Evolutionary conservation across 1,140 invertebrate species (phyloP), one percentile per base, ranked within the genome.

Genomic region (Drosophila obscura): DNA sequence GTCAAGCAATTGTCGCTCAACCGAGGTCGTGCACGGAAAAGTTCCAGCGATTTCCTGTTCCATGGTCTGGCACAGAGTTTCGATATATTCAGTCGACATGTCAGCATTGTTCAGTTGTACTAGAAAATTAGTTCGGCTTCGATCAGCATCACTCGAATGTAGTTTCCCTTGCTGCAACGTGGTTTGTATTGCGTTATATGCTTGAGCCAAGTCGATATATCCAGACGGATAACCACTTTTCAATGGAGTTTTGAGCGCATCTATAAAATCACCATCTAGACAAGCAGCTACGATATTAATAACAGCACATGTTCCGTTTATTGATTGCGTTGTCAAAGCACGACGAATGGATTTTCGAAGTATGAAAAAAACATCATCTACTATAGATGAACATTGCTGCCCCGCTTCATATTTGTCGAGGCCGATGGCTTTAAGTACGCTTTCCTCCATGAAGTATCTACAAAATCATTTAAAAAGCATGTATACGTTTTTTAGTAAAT

Each of bases 341-440:
- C 98, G 95, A 81, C 96, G 95, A 39, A 99, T 96, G 89, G 97
- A 98, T 93, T 99, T 99, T 78, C 98, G 96, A 0, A 99, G 95
- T 72, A 99, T 98, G 91, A 98, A 99, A 92, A 99, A 99, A 3
- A 99, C 96, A 93, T 99, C 98, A 92, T 99, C 99, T 0, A 99
- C 96, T 93, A 99, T 96, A 78, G 96, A 98, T 0, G 98, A 98
- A 3, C 95, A 97, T 64, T 96, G 94, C 51, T 96, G 94, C 26
- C 95, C 95, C 2, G 83, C 65, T 67, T 95, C 95, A 41, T 96
- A 92, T 0, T 93, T 93, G 84, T 99, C 98, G 94, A 99, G 95
- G 63, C 95, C 94, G 45, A 99, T 94, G 19, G 98, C 98, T 92
- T 99, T 99, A 31, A 95, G 94, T 0, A 99, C 96, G 90, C 97